phyloP scores from a whole-genome alignment of 1,140 invertebrate genomes.

The Heterodera schachtii region DNA sequence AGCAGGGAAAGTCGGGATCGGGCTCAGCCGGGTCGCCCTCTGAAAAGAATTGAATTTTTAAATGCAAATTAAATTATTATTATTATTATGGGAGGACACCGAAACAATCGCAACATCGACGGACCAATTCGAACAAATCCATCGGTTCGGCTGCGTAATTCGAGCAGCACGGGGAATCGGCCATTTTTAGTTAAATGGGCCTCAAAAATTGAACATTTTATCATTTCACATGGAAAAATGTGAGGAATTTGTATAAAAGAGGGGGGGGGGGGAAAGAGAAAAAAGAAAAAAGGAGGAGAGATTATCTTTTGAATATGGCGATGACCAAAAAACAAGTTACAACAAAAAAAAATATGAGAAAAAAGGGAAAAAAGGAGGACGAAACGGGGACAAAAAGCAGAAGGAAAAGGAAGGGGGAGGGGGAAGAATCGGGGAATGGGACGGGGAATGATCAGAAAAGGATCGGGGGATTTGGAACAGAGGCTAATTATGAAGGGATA shows the following conservation, averaged over 20 bases:
- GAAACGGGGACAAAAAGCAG: too few species aligned
- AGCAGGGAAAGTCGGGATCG: constrained; percentile 48
- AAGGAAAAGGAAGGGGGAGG: too few species aligned
- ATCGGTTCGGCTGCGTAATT: constrained; percentile 31
- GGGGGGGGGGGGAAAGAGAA: too few species aligned
- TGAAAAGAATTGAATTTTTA: constrained; percentile 34
- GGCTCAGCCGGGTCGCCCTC: constrained; percentile 53
- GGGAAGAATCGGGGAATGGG: too few species aligned
- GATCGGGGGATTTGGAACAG: too few species aligned
- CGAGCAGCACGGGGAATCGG: constrained; percentile 31
- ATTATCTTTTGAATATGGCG: neutral
- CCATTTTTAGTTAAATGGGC: neutral
- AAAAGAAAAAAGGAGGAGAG: neutral
- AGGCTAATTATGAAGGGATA: too few species aligned
- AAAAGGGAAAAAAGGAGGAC: too few species aligned
- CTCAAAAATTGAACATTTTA: neutral
- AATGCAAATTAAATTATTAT: neutral
- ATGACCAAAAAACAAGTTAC: neutral
- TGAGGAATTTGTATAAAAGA: neutral
- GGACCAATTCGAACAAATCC: constrained; percentile 35
- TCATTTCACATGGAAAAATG: neutral
- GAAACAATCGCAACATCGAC: constrained; percentile 49
- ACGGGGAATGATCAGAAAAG: too few species aligned
- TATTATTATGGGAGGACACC: constrained; percentile 29
- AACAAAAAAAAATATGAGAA: neutral